These are phyloP conservation scores for Calyptomena viridis DNA, from an alignment of 2,113 vertebrate genomes.

Conservation along the genomic window DNA sequence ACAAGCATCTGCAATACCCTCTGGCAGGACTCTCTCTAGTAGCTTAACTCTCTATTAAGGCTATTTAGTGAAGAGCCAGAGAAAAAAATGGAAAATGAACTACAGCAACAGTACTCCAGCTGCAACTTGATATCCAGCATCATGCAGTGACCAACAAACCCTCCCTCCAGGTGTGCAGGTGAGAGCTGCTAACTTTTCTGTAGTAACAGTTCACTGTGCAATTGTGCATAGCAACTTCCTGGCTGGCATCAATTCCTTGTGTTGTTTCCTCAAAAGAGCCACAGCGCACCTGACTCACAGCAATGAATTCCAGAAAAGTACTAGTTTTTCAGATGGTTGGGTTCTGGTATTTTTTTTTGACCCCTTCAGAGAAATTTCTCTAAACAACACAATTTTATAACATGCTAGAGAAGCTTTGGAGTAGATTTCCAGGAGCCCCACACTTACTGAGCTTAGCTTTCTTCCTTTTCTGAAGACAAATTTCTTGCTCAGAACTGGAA, in stretches of 20 bases:
- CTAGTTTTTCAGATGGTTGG: not conserved
- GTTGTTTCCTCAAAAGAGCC: not conserved
- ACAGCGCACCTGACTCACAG: not conserved
- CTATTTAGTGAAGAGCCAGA: not conserved
- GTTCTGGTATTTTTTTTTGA: not conserved
- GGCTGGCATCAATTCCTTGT: not conserved
- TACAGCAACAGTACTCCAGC: not conserved
- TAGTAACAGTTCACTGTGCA: not conserved
- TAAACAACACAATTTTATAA: not conserved
- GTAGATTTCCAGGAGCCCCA: not conserved
- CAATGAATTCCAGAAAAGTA: not conserved
- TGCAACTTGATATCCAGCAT: not conserved
- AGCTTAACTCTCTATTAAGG: not conserved
- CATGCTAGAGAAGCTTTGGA: not conserved
- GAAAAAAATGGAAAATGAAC: not conserved
- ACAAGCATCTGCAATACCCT: not conserved
- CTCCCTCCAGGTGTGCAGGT: rapidly evolving
- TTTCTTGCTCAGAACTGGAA: not conserved
- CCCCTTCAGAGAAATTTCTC: not conserved
- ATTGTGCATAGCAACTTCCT: not conserved
- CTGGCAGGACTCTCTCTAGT: not conserved
- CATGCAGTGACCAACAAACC: not conserved
- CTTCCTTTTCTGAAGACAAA: too few relatives aligned
- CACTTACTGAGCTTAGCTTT: not conserved
- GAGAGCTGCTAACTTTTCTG: not conserved